Evolutionary conservation across 30 jellyfish, hydroid and myxozoan genomes (phyloP), one percentile per base, ranked within the genome.

Genomic region (Chironex yamaguchii): DNA sequence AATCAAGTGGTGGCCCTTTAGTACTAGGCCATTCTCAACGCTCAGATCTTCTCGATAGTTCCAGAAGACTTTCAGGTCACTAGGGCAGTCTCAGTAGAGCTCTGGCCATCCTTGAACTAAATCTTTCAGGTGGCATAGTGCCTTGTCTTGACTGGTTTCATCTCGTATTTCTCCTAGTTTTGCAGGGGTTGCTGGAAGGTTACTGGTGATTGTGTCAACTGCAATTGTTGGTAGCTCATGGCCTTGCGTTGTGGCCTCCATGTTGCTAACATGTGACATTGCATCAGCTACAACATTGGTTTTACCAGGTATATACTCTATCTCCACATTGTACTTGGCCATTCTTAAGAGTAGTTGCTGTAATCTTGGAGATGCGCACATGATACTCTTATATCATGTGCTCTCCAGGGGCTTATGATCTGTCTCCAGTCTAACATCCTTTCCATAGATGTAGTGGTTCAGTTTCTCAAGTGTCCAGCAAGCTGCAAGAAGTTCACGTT

Each of bases 381-480:
- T 29, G 21, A 67, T 31, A 2, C 67, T 25, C 64, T 67, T 67
- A 20, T 67, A 2, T 6, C 25, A 67, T 17, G 29, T 67, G 67
- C 31, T 31, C 80, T 67, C 80, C 68, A 67, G 31, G 80, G 80
- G 80, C 29, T 67, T 67, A 31, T 67, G 80, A 29, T 67, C 80
- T 3, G 80, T 67, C 66, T 67, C 67, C 22, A 67, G 23, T 25
- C 23, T 11, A 14, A 29, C 22, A 21, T 67, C n/a, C 29, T 31
- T 67, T 29, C 80, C 67, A 31, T 20, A 67, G 17, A 31, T 29
- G 66, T 67, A 23, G 66, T 25, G 25, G 66, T 67, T 25, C 31
- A 23, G 29, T 67, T 67, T 67, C 80, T 67, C 80, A 29, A 23
- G n/a, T 17, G 80, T 66, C 25, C 25, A 67, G 25, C 23, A 12